Base-by-base conservation (phyloP, 2,888 invertebrate species). In the Liopterus haemorrhoidalis region DNA sequence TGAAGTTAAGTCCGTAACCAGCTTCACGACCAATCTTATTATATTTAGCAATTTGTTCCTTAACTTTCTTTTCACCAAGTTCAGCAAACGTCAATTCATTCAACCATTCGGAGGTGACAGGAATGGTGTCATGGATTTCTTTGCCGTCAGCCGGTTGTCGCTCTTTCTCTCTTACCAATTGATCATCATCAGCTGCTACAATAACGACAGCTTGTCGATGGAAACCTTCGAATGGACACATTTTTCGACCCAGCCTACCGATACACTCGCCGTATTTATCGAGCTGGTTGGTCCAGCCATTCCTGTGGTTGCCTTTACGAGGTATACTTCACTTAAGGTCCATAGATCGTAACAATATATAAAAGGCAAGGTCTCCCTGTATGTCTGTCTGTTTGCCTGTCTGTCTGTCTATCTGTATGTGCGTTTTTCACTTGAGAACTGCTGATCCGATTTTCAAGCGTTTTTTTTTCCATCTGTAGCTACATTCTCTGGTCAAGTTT, bases 231-330 rank as follows among this genome's bases (percentile, higher is more conserved):
- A 95, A 97, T 71, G 89, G 86, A 74, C 88, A 84, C 85, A 97
- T 86, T 83, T 96, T 96, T 75, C 95, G 90, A 72, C 91, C 85
- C 77, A 96, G 92, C n/a, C n/a, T n/a, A n/a, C n/a, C n/a, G n/a
- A n/a, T n/a, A n/a, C n/a, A n/a, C n/a, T n/a, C n/a, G n/a, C n/a
- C n/a, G n/a, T n/a, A n/a, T n/a, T n/a, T n/a, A n/a, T n/a, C n/a
- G n/a, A n/a, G n/a, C n/a, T n/a, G n/a, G n/a, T n/a, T n/a, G n/a
- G n/a, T n/a, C n/a, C n/a, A n/a, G n/a, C n/a, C n/a, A n/a, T n/a
- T n/a, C n/a, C n/a, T n/a, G n/a, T n/a, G n/a, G n/a, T n/a, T n/a
- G n/a, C n/a, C n/a, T n/a, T n/a, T n/a, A n/a, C n/a, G n/a, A n/a
- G n/a, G n/a, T n/a, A n/a, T n/a, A n/a, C n/a, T n/a, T n/a, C n/a